Evolutionary conservation across 1,140 invertebrate species (phyloP).

Genomic region (Temnothorax curvispinosus): DNA sequence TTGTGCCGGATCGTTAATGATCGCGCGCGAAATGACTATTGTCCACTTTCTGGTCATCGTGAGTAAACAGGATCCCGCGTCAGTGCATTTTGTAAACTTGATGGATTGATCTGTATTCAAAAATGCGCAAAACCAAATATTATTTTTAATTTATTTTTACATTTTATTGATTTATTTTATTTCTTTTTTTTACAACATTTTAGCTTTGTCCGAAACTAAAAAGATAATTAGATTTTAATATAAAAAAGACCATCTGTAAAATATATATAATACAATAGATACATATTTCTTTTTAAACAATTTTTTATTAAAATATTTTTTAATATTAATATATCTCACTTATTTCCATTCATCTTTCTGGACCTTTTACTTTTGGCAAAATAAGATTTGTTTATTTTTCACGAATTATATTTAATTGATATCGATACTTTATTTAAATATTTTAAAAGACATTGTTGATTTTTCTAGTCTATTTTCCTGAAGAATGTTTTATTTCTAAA

Average conservation of each 20-base stretch:
- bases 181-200: neutral
- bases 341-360: neutral
- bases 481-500: conserved; percentile 57
- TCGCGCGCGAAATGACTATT: conserved; percentile 53
- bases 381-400: neutral
- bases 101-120: neutral
- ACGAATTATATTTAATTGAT: neutral
- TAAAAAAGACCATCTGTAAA: neutral
- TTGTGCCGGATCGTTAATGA: conserved; percentile 70
- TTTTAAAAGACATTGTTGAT: neutral
- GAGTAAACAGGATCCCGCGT: neutral
- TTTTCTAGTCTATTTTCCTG: neutral
- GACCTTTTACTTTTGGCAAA: neutral
- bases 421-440: neutral
- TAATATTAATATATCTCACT: neutral
- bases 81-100: conserved; percentile 4
- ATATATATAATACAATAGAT: no score
- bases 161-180: neutral
- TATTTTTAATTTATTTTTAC: neutral
- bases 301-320: neutral
- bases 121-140: conserved; percentile 13
- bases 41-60: conserved; percentile 43
- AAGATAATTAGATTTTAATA: neutral
- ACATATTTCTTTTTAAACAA: neutral
- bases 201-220: neutral